Base-by-base conservation (phyloP, 1,140 invertebrate species). In the Drosophila azteca region DNA sequence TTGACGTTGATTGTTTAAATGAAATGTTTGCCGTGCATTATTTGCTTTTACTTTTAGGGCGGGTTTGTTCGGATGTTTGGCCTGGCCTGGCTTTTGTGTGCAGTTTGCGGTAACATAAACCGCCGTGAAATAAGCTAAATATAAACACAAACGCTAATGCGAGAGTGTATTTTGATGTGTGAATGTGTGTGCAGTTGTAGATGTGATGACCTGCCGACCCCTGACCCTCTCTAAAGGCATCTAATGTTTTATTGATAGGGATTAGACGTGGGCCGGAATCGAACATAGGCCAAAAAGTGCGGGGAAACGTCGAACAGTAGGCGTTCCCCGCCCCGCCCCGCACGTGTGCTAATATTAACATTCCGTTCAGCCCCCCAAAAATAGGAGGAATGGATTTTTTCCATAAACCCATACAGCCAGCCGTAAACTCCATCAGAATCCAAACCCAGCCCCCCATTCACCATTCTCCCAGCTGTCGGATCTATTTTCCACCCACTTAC, bases 1-100 rank as follows among this genome's bases (percentile, higher is more conserved):
- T 89, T 88, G 83, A 88, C 84, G 84, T 89, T 88, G 83, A 88
- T 88, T 88, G 83, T 88, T 88, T 89, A 88, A 88, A 88, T 88
- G 84, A 88, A 88, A 88, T 88, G 83, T 89, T 89, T 89, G 78
- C 83, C 24, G 67, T 88, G 79, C 83, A 87, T 79, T 87, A 79
- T 88, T 87, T 88, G 79, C 76, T 70, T 83, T 79, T 72, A 64
- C 55, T 79, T 79, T 73, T 79, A 39, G 8, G n/a, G 49, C 41
- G 44, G 15, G 22, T 45, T 22, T 26, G 15, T 13, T 45, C 26
- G 13, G 2, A 31, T 55, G 17, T 55, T 15, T 54, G 20, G 52
- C 43, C 43, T 20, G 20, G 8, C 1, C 15, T 58, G 57, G 29
- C 41, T 22, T 15, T 69, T 44, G 35, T 72, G 66, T 69, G 74